phyloP scores from a whole-genome alignment of 37 sponge, comb jelly and placozoan genomes.

The Agelas oroides region DNA sequence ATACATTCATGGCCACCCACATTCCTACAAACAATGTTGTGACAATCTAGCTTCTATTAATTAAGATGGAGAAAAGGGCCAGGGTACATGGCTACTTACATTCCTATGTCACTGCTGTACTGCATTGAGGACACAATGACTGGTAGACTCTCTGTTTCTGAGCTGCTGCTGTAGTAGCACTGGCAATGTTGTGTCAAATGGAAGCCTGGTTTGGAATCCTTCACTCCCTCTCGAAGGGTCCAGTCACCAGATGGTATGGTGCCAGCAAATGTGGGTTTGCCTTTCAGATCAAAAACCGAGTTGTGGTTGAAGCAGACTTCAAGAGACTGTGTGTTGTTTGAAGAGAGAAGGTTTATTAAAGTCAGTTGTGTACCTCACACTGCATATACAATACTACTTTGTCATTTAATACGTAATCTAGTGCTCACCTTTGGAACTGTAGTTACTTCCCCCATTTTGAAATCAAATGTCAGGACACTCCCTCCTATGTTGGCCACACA shows the following conservation, averaged over 20 bases:
- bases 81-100: conserved; percentile 50
- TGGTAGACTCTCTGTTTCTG: not conserved
- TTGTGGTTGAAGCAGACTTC: too few species aligned
- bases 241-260: not conserved
- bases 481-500: conserved; percentile 57
- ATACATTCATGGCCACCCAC: too few species aligned
- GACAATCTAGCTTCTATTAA: too few species aligned
- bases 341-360: too few species aligned
- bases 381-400: too few species aligned
- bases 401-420: too few species aligned
- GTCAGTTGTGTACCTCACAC: too few species aligned
- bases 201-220: conserved; percentile 26
- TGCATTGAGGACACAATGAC: conserved; percentile 13
- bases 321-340: too few species aligned
- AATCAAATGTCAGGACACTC: conserved; percentile 48
- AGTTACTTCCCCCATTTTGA: too few species aligned
- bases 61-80: too few species aligned
- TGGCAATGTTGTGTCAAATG: conserved; percentile 38
- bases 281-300: not conserved
- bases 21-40: too few species aligned
- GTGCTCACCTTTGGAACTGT: too few species aligned
- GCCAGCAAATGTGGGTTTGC: not conserved
- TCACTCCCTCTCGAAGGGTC: conserved; percentile 3
- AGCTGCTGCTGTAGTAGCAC: conserved; percentile 23
- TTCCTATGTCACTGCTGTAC: conserved; percentile 34